A percentile compares a stretch with the other conserved stretches of the same genome.
Conservation (phyloP, 2,797 vertebrate species). For the Gadopsis marmoratus region DNA sequence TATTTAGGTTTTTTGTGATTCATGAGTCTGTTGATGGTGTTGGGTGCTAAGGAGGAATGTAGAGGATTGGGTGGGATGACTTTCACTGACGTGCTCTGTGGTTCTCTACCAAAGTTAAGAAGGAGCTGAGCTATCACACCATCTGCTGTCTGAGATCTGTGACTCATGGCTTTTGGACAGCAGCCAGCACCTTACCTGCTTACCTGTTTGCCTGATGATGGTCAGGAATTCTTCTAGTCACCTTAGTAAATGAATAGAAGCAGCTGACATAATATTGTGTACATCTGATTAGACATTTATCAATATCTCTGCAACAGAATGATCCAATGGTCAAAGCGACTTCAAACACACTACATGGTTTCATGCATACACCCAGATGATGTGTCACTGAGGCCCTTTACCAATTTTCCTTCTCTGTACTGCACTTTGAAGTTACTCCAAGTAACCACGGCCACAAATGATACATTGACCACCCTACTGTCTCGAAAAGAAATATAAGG, state of each 20-base stretch:
- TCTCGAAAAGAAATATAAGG: no score
- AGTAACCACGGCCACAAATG: background rate
- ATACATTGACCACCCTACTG: no score
- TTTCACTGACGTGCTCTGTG: conserved; percentile 62
- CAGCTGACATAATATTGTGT: background rate
- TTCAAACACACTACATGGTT: background rate
- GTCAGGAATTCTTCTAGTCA: conserved; percentile 22
- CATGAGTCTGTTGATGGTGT: conserved; percentile 51
- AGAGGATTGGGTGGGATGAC: conserved; percentile 53
- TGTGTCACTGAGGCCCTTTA: background rate
- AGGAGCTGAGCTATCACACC: conserved; percentile 76
- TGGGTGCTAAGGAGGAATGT: conserved; percentile 38
- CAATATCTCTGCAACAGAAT: background rate
- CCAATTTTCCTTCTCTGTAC: background rate
- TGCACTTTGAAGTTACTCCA: conserved; percentile 5
- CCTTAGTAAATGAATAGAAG: conserved; percentile 27
- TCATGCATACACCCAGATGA: background rate
- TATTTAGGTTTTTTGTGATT: conserved; percentile 65
- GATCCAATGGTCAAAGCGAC: background rate
- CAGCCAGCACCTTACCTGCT: conserved; percentile 70
- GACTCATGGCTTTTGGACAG: conserved; percentile 72
- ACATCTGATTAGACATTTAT: conserved; percentile 1
- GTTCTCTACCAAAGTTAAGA: conserved; percentile 83
- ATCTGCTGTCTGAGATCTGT: conserved; percentile 77
- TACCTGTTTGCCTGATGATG: conserved; percentile 42